Evolutionary conservation across 2,888 invertebrate genomes (phyloP).

Genomic region (Globia sparganii): DNA sequence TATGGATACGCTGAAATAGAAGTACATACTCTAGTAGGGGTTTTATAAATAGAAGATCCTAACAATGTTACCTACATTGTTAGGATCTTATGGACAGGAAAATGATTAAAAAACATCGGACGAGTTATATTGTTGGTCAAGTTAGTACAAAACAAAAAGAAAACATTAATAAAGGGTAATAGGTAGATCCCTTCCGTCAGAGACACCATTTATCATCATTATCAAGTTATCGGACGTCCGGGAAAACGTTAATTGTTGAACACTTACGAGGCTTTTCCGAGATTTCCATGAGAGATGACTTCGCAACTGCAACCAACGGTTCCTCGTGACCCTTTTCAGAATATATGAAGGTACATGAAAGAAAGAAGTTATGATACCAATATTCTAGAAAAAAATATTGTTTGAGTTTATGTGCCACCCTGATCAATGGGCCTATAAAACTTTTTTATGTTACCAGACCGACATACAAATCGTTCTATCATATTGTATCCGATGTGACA

Average conservation of each 20-base stretch:
- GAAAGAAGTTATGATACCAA: slow-evolving; percentile 2
- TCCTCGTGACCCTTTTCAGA: slow-evolving; percentile 52
- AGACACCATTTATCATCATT: slow-evolving; percentile 42
- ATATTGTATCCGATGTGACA: slow-evolving; percentile 3
- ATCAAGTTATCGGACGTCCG: slow-evolving; percentile 20
- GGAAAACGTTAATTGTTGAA: slow-evolving; percentile 29
- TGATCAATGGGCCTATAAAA: slow-evolving; percentile 11
- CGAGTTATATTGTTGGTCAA: too few species aligned
- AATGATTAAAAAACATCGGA: too few species aligned
- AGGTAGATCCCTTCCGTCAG: slow-evolving; percentile 1
- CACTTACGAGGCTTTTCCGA: slow-evolving; percentile 17
- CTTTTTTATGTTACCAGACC: slow-evolving; percentile 2
- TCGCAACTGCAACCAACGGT: slow-evolving; percentile 45
- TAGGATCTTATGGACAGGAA: too few species aligned
- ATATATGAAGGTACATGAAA: slow-evolving; percentile 23
- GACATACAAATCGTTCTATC: slow-evolving; percentile 9
- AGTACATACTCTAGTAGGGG: background rate
- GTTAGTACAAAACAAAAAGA: slow-evolving; percentile 9
- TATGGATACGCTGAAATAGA: background rate
- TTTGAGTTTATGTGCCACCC: background rate
- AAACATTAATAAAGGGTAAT: background rate
- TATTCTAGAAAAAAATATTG: background rate
- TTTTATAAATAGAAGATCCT: background rate
- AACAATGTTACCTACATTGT: too few species aligned
- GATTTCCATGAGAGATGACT: slow-evolving; percentile 54